phyloP scores from a whole-genome alignment of 2,113 vertebrate species.

The Nycticebus coucang region DNA sequence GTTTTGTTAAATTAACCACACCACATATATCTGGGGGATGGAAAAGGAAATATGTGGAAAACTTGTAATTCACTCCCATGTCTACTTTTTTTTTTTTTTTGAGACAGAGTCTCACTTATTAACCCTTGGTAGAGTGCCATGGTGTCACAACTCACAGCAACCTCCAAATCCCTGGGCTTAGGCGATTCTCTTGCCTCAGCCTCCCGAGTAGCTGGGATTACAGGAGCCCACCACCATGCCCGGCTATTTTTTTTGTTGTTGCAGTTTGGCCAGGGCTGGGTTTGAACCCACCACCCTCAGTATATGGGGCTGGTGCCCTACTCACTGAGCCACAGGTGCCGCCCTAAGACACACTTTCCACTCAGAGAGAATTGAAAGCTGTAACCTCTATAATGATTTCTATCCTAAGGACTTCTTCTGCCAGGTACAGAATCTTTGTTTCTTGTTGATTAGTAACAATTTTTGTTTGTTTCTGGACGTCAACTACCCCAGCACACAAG shows the following conservation, averaged over 20 bases:
- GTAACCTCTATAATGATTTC: fast-evolving
- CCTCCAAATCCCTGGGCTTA: too few species aligned
- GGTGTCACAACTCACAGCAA: too few species aligned
- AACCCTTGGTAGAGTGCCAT: too few species aligned
- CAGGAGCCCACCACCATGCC: too few species aligned
- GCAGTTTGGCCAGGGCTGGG: too few species aligned
- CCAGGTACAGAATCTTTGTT: not conserved
- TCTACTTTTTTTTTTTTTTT: not conserved
- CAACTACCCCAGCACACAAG: not conserved
- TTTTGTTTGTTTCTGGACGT: not conserved
- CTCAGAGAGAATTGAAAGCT: fast-evolving
- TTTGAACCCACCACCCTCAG: too few species aligned
- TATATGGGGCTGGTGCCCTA: too few species aligned
- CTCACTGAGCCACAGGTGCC: too few species aligned
- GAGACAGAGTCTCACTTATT: too few species aligned
- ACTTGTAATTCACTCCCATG: fast-evolving
- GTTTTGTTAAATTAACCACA: not conserved
- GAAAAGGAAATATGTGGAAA: not conserved
- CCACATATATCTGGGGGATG: not conserved
- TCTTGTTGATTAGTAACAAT: not conserved
- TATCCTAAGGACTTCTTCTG: not conserved
- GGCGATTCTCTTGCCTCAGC: too few species aligned
- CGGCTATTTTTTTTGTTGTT: too few species aligned
- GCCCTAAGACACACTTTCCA: not conserved
- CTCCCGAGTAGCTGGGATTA: too few species aligned